Evolutionary conservation across 2,113 vertebrate species (phyloP).

Genomic region (Butastur rufipennis): DNA sequence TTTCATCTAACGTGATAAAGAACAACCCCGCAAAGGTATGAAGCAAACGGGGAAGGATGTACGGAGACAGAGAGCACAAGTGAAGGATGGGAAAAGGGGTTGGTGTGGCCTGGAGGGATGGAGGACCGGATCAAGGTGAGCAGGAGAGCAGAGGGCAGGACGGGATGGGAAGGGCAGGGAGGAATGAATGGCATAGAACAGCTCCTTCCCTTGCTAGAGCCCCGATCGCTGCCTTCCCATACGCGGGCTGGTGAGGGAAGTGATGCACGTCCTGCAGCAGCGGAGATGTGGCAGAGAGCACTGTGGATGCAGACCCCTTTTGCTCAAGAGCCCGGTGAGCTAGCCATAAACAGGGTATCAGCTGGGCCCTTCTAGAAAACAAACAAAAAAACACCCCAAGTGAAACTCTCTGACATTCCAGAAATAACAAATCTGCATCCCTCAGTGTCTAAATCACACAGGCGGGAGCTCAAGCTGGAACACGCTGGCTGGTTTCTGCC

Average conservation of each 20-base stretch:
- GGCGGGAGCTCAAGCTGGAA: slow-evolving; percentile 45
- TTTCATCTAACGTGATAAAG: not conserved
- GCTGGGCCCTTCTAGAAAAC: not conserved
- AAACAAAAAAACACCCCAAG: slow-evolving; percentile 12
- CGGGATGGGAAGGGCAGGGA: not conserved
- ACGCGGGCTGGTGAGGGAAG: not conserved
- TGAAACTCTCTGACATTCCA: slow-evolving; percentile 66
- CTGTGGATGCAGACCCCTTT: not conserved
- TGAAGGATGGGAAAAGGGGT: not conserved
- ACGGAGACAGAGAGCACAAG: not conserved
- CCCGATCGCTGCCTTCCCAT: rapidly evolving
- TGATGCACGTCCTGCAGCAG: not conserved
- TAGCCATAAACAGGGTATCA: not conserved
- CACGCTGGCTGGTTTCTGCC: slow-evolving; percentile 37
- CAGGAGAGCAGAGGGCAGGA: not conserved
- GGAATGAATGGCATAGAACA: rapidly evolving
- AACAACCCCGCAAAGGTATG: not conserved
- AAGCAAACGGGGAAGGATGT: not conserved
- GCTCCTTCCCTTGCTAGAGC: not conserved
- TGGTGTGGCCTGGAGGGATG: not conserved
- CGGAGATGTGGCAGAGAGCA: not conserved
- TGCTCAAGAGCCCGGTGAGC: not conserved
- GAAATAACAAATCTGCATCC: slow-evolving; percentile 59
- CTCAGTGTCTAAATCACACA: slow-evolving; percentile 2
- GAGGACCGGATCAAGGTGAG: not conserved